Evolutionary conservation across 1,140 invertebrate genomes (phyloP).

Genomic region (Pachyrhynchus sulphureomaculatus): DNA sequence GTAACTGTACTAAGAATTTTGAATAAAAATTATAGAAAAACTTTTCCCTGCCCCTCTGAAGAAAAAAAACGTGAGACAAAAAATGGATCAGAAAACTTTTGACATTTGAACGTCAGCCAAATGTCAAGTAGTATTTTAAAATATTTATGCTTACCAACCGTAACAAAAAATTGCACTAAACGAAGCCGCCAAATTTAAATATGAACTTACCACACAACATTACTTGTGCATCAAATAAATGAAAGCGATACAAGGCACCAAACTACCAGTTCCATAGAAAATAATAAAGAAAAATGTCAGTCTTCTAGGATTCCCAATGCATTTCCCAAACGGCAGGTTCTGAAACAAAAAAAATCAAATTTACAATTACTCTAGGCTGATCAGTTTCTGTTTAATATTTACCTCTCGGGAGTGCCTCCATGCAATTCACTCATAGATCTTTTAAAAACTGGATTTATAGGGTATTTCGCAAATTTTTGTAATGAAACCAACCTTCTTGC

Average conservation of each 20-base stretch:
- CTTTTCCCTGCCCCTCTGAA: background rate
- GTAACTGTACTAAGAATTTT: slow-evolving; percentile 18
- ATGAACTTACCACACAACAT: background rate
- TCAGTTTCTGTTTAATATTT: background rate
- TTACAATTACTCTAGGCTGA: background rate
- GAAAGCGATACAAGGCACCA: slow-evolving; percentile 15
- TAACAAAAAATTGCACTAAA: background rate
- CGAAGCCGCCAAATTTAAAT: background rate
- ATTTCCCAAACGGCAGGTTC: slow-evolving; percentile 23
- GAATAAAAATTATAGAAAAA: slow-evolving; percentile 22
- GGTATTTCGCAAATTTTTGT: background rate
- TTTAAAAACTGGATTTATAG: background rate
- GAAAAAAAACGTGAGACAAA: slow-evolving; percentile 19
- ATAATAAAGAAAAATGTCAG: slow-evolving; percentile 10
- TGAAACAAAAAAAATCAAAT: background rate
- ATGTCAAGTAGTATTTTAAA: no score
- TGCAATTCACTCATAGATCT: background rate
- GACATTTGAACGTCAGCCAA: background rate
- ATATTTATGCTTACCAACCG: slow-evolving; percentile 18
- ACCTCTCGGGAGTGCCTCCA: slow-evolving; percentile 16
- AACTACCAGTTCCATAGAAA: slow-evolving; percentile 23
- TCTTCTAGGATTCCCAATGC: slow-evolving; percentile 20
- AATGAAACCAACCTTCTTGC: background rate
- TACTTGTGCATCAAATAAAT: slow-evolving; percentile 32
- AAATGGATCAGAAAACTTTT: background rate